phyloP scores from a whole-genome alignment of 2,888 invertebrate species.

The Caenorhabditis macrosperma region DNA sequence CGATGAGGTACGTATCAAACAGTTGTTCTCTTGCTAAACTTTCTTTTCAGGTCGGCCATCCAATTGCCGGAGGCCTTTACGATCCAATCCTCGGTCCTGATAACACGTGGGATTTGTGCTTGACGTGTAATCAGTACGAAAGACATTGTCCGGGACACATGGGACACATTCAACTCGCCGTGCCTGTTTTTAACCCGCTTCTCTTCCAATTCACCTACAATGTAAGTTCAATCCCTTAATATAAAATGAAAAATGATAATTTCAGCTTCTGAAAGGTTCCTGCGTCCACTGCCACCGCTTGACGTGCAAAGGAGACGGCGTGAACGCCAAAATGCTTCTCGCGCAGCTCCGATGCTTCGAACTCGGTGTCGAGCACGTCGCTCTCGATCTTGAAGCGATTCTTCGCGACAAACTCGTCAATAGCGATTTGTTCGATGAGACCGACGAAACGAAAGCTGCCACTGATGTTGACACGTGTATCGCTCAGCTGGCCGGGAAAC shows the following conservation, averaged over 20 bases:
- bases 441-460: conserved; percentile 26
- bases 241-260: neutral
- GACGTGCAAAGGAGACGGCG: conserved; percentile 67
- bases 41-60: conserved; percentile 74
- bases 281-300: conserved; percentile 82
- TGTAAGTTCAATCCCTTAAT: conserved; percentile 80
- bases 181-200: conserved; percentile 92
- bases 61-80: conserved; percentile 88
- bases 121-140: conserved; percentile 74
- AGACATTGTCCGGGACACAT: conserved; percentile 85
- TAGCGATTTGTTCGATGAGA: conserved; percentile 19
- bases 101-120: conserved; percentile 67
- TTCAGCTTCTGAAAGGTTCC: conserved; percentile 81
- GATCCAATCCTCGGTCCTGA: conserved; percentile 88
- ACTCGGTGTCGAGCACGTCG: conserved; percentile 86
- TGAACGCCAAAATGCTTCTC: conserved; percentile 83
- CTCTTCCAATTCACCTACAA: conserved; percentile 87
- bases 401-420: conserved; percentile 52
- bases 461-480: conserved; percentile 80
- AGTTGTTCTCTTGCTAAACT: no score
- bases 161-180: conserved; percentile 92
- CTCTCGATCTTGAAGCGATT: conserved; percentile 83
- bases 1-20: conserved; percentile 73
- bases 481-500: conserved; percentile 80
- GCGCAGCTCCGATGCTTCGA: conserved; percentile 83